Base-by-base conservation (phyloP, 2,888 invertebrate genomes). In the Heliconius aoede region DNA sequence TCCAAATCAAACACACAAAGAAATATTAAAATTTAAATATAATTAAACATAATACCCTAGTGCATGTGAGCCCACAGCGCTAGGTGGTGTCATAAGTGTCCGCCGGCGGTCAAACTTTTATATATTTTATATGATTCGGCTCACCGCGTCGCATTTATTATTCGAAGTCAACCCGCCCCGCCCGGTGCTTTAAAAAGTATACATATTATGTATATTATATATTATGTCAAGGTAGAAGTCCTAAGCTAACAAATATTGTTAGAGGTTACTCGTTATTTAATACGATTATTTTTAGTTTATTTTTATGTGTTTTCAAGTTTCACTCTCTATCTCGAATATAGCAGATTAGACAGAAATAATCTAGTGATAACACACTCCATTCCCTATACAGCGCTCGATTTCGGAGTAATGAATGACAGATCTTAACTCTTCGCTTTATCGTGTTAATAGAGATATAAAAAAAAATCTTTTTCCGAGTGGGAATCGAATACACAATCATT, bases 91-190 rank as follows among this genome's bases (percentile, higher is more conserved):
- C 84, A 85, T 87, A 88, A 86, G 82, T 85, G 87, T 86, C 88
- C 87, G 87, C 81, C 82, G 84, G 85, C 91, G 92, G 91, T 91
- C 93, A 92, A 93, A 93, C 91, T 93, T 65, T 92, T 92, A 92
- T 92, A 91, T 91, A 91, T 92, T 92, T 93, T 91, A 92, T 89
- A 87, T 89, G 90, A 91, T 87, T 86, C 85, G 87, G 86, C 87
- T 83, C 88, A 87, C 87, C 89, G 80, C 83, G 80, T 82, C 89
- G 87, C 90, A 90, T 91, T 91, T 93, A 91, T 92, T 91, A 90
- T 88, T 85, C 85, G 62, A 69, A 73, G 69, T 74, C 79, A 68
- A 28, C 86, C 73, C 75, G 73, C 74, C 85, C 73, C 71, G 18
- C 77, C 77, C 68, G 67, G 36, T 51, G 62, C 61, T 79, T 84